phyloP scores from a whole-genome alignment of 1,140 invertebrate species.

The Bombus turneri region DNA sequence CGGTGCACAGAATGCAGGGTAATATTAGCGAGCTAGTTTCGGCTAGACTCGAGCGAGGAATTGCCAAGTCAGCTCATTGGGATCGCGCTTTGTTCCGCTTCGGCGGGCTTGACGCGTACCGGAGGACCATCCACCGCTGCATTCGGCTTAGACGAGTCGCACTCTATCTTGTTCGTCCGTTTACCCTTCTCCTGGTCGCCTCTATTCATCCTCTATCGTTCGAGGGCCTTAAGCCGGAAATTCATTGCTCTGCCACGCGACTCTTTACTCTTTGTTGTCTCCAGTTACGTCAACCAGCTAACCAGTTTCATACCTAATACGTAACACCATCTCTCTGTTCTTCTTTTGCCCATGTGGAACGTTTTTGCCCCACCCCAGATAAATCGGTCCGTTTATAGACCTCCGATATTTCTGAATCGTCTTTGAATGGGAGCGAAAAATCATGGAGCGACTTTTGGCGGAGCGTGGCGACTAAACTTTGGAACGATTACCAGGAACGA shows the following conservation, averaged over 20 bases:
- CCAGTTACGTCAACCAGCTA: background rate
- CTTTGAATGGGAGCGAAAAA: background rate
- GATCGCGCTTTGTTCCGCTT: slow-evolving; percentile 72
- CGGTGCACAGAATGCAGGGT: slow-evolving; percentile 57
- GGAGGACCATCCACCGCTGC: slow-evolving; percentile 38
- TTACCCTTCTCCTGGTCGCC: slow-evolving; percentile 33
- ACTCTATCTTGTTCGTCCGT: slow-evolving; percentile 38
- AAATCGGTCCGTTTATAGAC: background rate
- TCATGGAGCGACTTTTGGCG: background rate
- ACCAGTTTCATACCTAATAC: background rate
- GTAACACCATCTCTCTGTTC: background rate
- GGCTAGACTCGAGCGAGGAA: slow-evolving; percentile 65
- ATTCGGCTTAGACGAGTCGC: slow-evolving; percentile 44
- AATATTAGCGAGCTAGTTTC: slow-evolving; percentile 74
- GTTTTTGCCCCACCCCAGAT: background rate
- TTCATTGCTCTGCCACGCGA: slow-evolving; percentile 18
- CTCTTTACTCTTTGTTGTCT: background rate
- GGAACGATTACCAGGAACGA: too few species aligned
- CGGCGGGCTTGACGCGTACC: slow-evolving; percentile 47
- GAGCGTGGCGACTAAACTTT: background rate
- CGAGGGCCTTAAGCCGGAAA: slow-evolving; percentile 10
- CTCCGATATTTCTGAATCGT: background rate
- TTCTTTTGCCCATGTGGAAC: background rate
- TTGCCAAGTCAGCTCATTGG: slow-evolving; percentile 75
- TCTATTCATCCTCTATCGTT: slow-evolving; percentile 34